These are phyloP conservation scores for Stegophylla sp. DNA, from an alignment of 2,888 invertebrate genomes.

Conservation along the genomic window DNA sequence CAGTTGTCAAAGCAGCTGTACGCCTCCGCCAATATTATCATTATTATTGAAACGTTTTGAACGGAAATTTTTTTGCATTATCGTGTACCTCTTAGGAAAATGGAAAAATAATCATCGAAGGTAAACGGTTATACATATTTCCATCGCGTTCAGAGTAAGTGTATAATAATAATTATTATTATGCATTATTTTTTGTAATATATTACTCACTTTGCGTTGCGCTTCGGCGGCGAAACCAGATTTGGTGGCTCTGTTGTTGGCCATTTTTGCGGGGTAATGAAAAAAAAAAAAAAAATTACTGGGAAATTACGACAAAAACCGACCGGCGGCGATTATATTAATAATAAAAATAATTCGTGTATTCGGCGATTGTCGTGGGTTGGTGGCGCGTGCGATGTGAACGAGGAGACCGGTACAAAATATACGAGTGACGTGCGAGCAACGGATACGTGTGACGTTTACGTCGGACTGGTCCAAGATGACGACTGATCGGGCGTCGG, in stretches of 20 bases:
- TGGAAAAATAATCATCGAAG: too few relatives aligned
- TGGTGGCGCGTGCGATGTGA: not conserved
- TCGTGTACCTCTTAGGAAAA: too few relatives aligned
- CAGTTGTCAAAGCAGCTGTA: not conserved
- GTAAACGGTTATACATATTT: too few relatives aligned
- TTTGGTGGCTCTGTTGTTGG: constrained; percentile 83
- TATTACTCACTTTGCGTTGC: constrained; percentile 84
- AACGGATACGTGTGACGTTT: not conserved
- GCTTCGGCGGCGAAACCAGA: constrained; percentile 96
- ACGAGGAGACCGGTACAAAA: not conserved
- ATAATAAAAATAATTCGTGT: too few relatives aligned
- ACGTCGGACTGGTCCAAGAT: constrained; percentile 17
- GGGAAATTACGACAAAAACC: not conserved
- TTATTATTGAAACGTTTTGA: too few relatives aligned
- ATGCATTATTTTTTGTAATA: too few relatives aligned
- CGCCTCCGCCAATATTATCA: not conserved
- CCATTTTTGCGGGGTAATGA: constrained; percentile 68
- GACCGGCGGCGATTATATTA: too few relatives aligned
- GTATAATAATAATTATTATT: too few relatives aligned
- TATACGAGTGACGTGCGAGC: not conserved
- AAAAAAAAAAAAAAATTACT: not conserved
- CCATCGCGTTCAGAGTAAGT: too few relatives aligned
- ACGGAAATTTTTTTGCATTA: too few relatives aligned
- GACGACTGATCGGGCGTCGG: constrained; percentile 29
- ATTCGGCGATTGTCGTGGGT: not conserved